Conservation (phyloP, 2,888 invertebrate species). For the Conops quadrifasciatus region DNA sequence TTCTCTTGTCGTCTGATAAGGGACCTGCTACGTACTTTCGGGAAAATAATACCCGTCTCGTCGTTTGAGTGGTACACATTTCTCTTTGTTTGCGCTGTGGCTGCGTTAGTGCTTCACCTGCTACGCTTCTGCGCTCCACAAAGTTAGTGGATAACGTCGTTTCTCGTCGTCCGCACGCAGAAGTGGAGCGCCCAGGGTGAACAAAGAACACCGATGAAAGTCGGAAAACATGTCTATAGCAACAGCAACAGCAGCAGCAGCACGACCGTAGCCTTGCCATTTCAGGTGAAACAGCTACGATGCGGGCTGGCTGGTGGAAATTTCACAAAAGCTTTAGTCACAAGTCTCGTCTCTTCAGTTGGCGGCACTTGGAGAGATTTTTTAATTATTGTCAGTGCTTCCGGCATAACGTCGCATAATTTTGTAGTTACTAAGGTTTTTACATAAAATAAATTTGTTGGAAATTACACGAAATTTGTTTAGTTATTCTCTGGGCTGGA, state of each 20-base stretch:
- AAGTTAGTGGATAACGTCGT: conserved; percentile 8
- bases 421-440: too few species aligned
- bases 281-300: background rate
- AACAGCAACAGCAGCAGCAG: too few species aligned
- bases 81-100: conserved; percentile 8
- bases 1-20: conserved; percentile 7
- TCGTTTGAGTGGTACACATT: background rate
- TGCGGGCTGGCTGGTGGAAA: too few species aligned
- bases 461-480: too few species aligned
- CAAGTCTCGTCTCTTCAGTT: too few species aligned
- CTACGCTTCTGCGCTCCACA: conserved; percentile 33
- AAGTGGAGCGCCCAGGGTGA: background rate
- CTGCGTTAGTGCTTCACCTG: conserved; percentile 3
- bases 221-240: background rate
- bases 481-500: too few species aligned
- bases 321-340: too few species aligned
- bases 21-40: conserved; percentile 11
- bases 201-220: conserved; percentile 1
- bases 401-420: too few species aligned
- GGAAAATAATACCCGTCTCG: conserved; percentile 10
- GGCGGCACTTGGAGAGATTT: too few species aligned
- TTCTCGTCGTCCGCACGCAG: background rate
- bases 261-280: background rate
- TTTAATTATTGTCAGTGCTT: too few species aligned
- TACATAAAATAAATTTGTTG: too few species aligned